Evolutionary conservation across 2,113 vertebrate genomes (phyloP).

Genomic region (Procavia capensis): DNA sequence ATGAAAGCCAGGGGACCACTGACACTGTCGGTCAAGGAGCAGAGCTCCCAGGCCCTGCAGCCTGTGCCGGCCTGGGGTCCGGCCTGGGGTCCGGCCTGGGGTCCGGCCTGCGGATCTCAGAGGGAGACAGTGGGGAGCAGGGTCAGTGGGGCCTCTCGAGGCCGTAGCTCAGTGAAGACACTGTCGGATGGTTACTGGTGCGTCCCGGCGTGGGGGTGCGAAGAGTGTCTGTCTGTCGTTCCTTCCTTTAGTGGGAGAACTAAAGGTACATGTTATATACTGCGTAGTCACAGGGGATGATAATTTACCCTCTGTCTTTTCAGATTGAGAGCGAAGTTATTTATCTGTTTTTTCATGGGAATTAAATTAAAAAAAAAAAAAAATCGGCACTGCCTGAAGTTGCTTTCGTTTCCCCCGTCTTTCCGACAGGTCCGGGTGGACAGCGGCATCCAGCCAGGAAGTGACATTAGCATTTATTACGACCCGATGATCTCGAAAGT

Average conservation of each 20-base stretch:
- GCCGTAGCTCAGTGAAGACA: conserved; percentile 55
- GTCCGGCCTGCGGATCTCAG: conserved; percentile 5
- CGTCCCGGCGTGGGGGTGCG: conserved; percentile 18
- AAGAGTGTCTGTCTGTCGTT: neutral
- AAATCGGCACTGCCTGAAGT: neutral
- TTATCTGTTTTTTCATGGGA: neutral
- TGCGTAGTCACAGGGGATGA: conserved; percentile 55
- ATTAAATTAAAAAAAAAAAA: conserved; percentile 41
- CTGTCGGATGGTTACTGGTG: conserved; percentile 50
- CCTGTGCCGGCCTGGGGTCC: conserved; percentile 37
- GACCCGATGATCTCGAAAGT: conserved; percentile 99
- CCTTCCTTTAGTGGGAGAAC: conserved; percentile 33
- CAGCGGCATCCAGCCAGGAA: conserved; percentile 98
- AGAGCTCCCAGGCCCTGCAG: conserved; percentile 67
- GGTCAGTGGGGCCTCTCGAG: conserved; percentile 58
- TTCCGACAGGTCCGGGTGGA: conserved; percentile 95
- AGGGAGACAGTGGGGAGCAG: conserved; percentile 17
- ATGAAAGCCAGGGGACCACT: conserved; percentile 80
- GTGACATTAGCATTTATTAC: conserved; percentile 99
- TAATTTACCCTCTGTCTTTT: conserved; percentile 18
- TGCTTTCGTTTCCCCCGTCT: conserved; percentile 23
- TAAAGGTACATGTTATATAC: neutral
- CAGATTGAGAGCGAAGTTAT: conserved; percentile 49
- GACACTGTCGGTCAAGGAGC: conserved; percentile 80
- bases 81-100: conserved; percentile 15